Conservation (phyloP, 2,113 vertebrate genomes). For the Arizona elegans region DNA sequence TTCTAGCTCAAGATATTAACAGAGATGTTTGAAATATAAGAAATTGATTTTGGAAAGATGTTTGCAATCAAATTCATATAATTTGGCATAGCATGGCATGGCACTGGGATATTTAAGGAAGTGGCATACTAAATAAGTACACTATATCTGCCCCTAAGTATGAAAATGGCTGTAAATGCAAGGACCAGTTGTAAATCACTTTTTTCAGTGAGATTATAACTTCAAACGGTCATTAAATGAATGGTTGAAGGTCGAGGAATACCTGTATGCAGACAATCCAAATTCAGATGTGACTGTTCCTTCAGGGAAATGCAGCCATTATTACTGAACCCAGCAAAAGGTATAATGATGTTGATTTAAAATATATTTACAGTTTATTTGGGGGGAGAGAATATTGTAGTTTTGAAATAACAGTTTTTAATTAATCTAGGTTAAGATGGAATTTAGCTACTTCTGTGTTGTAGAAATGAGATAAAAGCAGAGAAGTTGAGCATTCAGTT, state of each 20-base stretch:
- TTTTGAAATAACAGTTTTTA: neutral
- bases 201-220: too few species aligned
- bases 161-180: neutral
- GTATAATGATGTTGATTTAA: neutral
- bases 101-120: neutral
- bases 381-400: neutral
- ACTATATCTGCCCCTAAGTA: neutral
- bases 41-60: neutral
- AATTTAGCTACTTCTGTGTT: conserved; percentile 58
- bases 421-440: conserved; percentile 6
- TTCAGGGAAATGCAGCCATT: neutral
- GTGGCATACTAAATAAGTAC: neutral
- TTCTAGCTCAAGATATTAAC: neutral
- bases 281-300: neutral
- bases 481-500: neutral
- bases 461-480: conserved; percentile 33
- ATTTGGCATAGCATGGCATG: too few species aligned
- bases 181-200: too few species aligned
- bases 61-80: neutral
- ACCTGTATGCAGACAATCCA: neutral
- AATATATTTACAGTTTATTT: neutral
- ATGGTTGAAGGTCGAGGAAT: too few species aligned
- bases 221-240: too few species aligned
- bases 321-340: neutral
- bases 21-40: neutral